Percentiles rank a stretch among this genome's conserved stretches.
These are phyloP conservation scores for Anas capensis DNA, from an alignment of 2,797 vertebrate species.

Conservation along the genomic window DNA sequence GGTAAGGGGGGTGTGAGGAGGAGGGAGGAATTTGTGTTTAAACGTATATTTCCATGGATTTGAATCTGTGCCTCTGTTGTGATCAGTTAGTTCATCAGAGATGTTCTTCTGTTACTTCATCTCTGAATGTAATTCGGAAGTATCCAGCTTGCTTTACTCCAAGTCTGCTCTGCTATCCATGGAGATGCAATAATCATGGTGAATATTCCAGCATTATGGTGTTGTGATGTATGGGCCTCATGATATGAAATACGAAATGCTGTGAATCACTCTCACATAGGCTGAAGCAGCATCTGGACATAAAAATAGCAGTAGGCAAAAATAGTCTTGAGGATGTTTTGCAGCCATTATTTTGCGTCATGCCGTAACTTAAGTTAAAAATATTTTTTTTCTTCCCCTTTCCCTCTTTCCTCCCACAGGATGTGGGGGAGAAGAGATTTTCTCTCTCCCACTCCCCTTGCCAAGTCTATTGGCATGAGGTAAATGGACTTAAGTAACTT, in stretches of 20 bases:
- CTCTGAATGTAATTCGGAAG: background rate
- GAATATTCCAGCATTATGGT: background rate
- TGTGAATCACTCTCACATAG: background rate
- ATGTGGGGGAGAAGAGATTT: background rate
- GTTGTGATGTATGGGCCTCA: background rate
- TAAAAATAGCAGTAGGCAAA: background rate
- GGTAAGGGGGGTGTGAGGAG: slow-evolving; percentile 65
- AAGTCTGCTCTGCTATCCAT: background rate
- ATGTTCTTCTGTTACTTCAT: background rate
- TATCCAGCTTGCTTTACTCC: background rate
- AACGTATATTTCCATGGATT: background rate
- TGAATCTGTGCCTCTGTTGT: background rate
- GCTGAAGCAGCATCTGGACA: background rate
- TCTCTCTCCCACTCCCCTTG: background rate
- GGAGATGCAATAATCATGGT: background rate
- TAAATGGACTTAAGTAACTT: background rate
- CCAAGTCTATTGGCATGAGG: background rate
- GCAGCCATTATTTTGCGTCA: background rate
- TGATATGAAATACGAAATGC: rapidly evolving
- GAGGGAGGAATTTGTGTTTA: background rate
- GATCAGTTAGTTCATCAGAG: background rate
- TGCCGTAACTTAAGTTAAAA: background rate
- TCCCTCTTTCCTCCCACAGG: background rate
- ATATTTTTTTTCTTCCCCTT: background rate
- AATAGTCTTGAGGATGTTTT: slow-evolving; percentile 2